A percentile compares a stretch with the other conserved stretches of the same genome.
phyloP scores from a whole-genome alignment of 2,797 vertebrate genomes.

The Acipenser transmontanus region DNA sequence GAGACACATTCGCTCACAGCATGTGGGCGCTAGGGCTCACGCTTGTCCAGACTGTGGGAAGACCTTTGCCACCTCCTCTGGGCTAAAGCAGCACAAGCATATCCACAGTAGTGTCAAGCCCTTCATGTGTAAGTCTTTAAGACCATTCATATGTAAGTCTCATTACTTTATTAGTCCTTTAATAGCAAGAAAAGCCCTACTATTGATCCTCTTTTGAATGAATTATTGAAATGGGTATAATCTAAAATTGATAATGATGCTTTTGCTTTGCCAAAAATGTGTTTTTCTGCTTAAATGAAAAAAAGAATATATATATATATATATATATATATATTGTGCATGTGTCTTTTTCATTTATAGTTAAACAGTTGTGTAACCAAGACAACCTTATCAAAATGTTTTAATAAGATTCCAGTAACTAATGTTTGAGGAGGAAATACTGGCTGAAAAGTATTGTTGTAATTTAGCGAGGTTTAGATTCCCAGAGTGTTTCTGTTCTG shows the following conservation, averaged over 20 bases:
- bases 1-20: slow-evolving; percentile 98
- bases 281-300: too few species aligned
- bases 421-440: too few species aligned
- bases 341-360: too few species aligned
- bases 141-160: slow-evolving; percentile 78
- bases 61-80: slow-evolving; percentile 97
- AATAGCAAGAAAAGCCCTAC: slow-evolving; percentile 3
- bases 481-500: background rate
- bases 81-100: slow-evolving; percentile 99
- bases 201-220: background rate
- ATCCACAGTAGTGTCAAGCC: slow-evolving; percentile 99
- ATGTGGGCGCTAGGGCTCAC: slow-evolving; percentile 92
- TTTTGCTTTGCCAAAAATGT: too few species aligned
- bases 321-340: too few species aligned
- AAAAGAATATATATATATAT: too few species aligned
- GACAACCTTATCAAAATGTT: too few species aligned
- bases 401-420: too few species aligned
- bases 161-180: slow-evolving; percentile 37
- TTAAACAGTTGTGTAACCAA: too few species aligned
- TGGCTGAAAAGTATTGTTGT: background rate
- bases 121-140: slow-evolving; percentile 98
- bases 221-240: background rate
- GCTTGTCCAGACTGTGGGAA: slow-evolving; percentile 98
- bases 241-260: too few species aligned
- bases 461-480: background rate